Evolutionary conservation across 2,888 invertebrate genomes (phyloP).

Genomic region (Norana najaformis): DNA sequence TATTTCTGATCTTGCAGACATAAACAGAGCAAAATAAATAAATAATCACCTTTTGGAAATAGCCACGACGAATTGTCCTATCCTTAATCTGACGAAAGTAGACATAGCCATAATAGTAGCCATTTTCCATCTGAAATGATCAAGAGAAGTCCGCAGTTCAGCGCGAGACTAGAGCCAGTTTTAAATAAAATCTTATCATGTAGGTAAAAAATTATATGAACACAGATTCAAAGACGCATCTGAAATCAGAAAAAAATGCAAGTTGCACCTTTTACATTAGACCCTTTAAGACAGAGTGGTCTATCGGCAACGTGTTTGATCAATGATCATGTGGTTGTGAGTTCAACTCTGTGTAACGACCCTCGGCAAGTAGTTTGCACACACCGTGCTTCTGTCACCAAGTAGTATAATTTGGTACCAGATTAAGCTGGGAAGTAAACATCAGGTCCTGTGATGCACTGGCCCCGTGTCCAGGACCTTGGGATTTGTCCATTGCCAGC

Average conservation of each 20-base stretch:
- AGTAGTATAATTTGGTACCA: no score
- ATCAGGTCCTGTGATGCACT: no score
- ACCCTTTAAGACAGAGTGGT: no score
- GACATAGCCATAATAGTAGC: conserved; percentile 94
- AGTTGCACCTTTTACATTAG: background rate
- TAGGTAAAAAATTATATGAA: background rate
- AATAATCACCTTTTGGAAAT: conserved; percentile 87
- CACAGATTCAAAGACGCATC: background rate
- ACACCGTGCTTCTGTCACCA: no score
- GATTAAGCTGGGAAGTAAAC: no score
- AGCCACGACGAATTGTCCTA: conserved; percentile 84
- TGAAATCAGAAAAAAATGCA: background rate
- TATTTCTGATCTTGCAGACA: background rate
- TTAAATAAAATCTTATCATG: background rate
- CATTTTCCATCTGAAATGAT: conserved; percentile 58
- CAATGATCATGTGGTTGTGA: no score
- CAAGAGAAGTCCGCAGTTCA: background rate
- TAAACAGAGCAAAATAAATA: background rate
- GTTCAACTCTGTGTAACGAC: no score
- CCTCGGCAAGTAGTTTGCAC: no score
- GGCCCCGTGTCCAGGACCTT: no score
- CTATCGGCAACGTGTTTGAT: no score
- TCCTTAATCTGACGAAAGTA: conserved; percentile 80
- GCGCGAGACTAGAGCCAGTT: no score
- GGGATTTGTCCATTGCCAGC: no score